Conservation (phyloP, 1,140 invertebrate species). For the Scylla paramamosain region DNA sequence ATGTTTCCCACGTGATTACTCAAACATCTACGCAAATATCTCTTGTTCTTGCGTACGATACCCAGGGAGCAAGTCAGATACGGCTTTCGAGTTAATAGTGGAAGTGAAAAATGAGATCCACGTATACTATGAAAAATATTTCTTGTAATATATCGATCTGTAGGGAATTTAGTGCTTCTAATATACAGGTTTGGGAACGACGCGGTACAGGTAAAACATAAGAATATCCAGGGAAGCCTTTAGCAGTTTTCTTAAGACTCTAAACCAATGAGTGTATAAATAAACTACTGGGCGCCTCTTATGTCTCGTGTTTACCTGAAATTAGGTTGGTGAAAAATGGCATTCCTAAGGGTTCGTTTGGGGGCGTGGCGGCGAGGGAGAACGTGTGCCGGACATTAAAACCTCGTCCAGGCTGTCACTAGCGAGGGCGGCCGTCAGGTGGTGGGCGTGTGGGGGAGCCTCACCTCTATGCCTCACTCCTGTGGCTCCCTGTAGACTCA, state of each 20-base stretch:
- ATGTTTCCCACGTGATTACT: not conserved
- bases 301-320: not conserved
- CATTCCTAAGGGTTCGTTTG: slow-evolving; percentile 21
- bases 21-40: not conserved
- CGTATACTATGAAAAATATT: no score
- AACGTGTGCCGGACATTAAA: slow-evolving; percentile 12
- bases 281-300: not conserved
- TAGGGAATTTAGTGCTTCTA: not conserved
- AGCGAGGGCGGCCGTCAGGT: no score
- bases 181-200: not conserved
- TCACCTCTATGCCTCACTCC: no score
- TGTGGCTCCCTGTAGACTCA: no score
- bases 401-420: not conserved
- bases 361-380: not conserved
- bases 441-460: no score
- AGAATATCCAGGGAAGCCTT: not conserved
- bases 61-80: no score
- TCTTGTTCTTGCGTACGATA: no score
- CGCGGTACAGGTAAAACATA: not conserved
- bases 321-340: not conserved
- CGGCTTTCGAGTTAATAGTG: no score
- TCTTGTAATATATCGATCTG: not conserved
- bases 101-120: no score
- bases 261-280: not conserved
- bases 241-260: not conserved